Conservation (phyloP, 1,140 invertebrate genomes). For the Trypoxylus dichotomus region DNA sequence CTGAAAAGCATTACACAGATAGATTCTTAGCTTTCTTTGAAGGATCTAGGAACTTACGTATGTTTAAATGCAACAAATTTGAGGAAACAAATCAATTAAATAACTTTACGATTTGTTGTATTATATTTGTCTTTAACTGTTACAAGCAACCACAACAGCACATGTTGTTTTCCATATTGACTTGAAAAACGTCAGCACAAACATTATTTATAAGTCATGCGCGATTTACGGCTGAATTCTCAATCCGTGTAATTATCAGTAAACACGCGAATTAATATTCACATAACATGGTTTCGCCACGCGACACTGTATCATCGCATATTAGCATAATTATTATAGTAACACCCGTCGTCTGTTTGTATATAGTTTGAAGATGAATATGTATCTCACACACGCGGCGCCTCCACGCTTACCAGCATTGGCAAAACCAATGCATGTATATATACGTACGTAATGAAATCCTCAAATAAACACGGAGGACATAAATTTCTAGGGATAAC, state of each 20-base stretch:
- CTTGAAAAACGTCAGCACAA: no score
- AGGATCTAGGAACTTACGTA: no score
- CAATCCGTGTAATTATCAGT: neutral
- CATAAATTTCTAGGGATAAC: neutral
- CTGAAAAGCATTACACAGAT: no score
- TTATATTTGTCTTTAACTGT: no score
- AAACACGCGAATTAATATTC: conserved; percentile 3
- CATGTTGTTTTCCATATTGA: no score
- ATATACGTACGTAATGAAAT: neutral
- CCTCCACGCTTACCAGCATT: neutral
- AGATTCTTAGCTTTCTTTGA: no score
- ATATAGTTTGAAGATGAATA: neutral
- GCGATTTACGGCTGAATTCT: no score
- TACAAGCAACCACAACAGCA: no score
- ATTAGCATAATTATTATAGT: neutral
- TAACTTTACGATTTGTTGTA: no score
- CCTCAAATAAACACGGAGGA: neutral
- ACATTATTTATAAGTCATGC: no score
- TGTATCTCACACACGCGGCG: neutral
- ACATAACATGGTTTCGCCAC: neutral
- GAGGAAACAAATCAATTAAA: no score
- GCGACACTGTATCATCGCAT: neutral
- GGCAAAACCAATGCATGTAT: neutral
- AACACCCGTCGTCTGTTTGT: neutral
- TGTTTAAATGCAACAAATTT: no score